Percentiles rank a stretch among this genome's conserved stretches.
Conservation (phyloP, 2,888 invertebrate genomes). For the Sinelater perroti region DNA sequence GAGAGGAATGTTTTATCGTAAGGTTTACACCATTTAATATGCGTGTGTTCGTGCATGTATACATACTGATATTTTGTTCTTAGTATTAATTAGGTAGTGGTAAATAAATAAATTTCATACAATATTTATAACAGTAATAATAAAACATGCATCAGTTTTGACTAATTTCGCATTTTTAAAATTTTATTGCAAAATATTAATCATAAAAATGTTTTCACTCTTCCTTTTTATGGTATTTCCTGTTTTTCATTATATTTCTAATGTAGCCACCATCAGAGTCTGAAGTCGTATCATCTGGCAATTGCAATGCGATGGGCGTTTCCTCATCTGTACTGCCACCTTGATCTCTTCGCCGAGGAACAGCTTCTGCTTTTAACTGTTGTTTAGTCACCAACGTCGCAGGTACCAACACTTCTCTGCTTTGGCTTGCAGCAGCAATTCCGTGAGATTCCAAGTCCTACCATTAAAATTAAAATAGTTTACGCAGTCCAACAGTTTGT, state of each 20-base stretch:
- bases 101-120: background rate
- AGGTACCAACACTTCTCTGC: slow-evolving; percentile 27
- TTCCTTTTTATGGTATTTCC: slow-evolving; percentile 4
- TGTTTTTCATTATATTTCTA: slow-evolving; percentile 5
- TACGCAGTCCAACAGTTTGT: no score
- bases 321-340: slow-evolving; percentile 45
- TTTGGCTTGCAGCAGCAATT: slow-evolving; percentile 15
- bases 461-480: no score
- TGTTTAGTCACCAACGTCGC: slow-evolving; percentile 45
- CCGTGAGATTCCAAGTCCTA: slow-evolving; percentile 5
- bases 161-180: background rate
- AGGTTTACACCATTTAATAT: background rate
- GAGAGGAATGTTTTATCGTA: background rate
- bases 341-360: slow-evolving; percentile 36
- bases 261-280: slow-evolving; percentile 24
- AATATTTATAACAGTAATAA: slow-evolving; percentile 11
- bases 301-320: slow-evolving; percentile 32
- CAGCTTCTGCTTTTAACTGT: slow-evolving; percentile 43
- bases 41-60: no score
- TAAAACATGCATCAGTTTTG: slow-evolving; percentile 8
- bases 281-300: slow-evolving; percentile 31
- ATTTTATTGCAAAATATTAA: background rate
- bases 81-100: background rate
- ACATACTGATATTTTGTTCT: slow-evolving; percentile 8
- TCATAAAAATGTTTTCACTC: background rate